Percentiles rank a stretch among this genome's conserved stretches.
Evolutionary conservation across 2,888 invertebrate species (phyloP).

Genomic region (Ypsolopha scabrella): DNA sequence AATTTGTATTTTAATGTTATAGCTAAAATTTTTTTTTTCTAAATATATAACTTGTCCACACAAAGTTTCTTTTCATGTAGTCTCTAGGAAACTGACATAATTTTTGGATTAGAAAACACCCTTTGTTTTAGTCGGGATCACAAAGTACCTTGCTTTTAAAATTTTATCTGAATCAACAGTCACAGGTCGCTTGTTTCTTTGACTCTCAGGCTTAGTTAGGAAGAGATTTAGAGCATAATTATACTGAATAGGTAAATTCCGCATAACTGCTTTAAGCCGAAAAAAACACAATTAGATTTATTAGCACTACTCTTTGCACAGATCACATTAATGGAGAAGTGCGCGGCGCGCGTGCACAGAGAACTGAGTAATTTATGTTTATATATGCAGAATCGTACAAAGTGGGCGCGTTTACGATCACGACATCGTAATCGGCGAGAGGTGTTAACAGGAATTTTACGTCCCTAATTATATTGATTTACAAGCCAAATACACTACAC

Average conservation of each 20-base stretch:
- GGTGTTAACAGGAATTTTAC: slow-evolving; percentile 34
- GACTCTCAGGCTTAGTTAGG: no score
- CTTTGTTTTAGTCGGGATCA: no score
- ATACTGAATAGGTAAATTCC: not conserved
- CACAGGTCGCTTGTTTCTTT: no score
- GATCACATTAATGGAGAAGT: not conserved
- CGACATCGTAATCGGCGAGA: slow-evolving; percentile 27
- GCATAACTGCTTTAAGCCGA: no score
- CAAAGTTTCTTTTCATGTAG: not conserved
- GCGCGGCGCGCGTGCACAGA: not conserved
- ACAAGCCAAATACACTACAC: slow-evolving; percentile 19
- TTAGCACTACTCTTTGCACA: not conserved
- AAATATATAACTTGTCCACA: no score
- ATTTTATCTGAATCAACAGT: no score
- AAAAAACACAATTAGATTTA: not conserved
- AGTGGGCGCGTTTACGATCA: slow-evolving; percentile 19
- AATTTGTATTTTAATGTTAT: no score
- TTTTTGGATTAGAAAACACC: no score
- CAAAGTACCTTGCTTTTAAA: no score
- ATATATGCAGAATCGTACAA: slow-evolving; percentile 22
- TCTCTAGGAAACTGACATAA: not conserved
- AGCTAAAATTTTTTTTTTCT: no score
- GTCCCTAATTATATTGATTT: slow-evolving; percentile 38
- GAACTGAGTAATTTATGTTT: slow-evolving; percentile 24
- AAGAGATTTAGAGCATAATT: not conserved